phyloP scores from a whole-genome alignment of 2,888 invertebrate species.

The Cantharis nigra region DNA sequence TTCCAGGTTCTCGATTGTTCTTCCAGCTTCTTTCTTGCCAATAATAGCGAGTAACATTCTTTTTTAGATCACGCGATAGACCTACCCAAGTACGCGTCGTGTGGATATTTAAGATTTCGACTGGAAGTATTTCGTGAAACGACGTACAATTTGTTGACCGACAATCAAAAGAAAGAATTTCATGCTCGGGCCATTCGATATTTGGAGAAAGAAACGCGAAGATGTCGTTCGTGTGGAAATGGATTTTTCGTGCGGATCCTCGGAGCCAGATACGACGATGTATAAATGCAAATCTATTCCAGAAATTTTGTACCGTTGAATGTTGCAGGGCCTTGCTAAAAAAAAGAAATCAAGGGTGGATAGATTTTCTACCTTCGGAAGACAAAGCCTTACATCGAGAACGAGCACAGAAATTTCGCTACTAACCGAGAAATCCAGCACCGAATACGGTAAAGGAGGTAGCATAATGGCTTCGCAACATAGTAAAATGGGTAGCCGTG shows the following conservation, averaged over 20 bases:
- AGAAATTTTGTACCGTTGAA: neutral
- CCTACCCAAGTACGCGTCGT: conserved; percentile 66
- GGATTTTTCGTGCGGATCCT: conserved; percentile 60
- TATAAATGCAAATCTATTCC: conserved; percentile 9
- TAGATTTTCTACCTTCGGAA: neutral
- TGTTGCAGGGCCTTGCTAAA: neutral
- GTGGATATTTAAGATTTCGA: conserved; percentile 65
- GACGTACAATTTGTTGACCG: conserved; percentile 66
- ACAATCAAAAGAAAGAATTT: conserved; percentile 65
- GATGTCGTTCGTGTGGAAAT: conserved; percentile 63
- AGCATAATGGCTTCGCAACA: neutral
- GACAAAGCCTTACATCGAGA: neutral
- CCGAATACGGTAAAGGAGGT: neutral
- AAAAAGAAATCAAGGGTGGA: neutral
- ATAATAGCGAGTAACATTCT: neutral
- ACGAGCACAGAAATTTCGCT: neutral
- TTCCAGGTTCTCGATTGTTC: conserved; percentile 46
- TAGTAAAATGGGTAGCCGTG: neutral
- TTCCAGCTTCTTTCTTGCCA: neutral
- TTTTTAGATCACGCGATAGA: conserved; percentile 43
- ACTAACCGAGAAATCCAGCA: neutral
- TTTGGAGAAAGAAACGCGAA: conserved; percentile 62
- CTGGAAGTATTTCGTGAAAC: conserved; percentile 62
- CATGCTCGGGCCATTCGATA: conserved; percentile 64
- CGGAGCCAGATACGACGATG: conserved; percentile 52